These are phyloP conservation scores for Megastigmus dorsalis DNA, from an alignment of 2,888 invertebrate species.

Conservation along the genomic window DNA sequence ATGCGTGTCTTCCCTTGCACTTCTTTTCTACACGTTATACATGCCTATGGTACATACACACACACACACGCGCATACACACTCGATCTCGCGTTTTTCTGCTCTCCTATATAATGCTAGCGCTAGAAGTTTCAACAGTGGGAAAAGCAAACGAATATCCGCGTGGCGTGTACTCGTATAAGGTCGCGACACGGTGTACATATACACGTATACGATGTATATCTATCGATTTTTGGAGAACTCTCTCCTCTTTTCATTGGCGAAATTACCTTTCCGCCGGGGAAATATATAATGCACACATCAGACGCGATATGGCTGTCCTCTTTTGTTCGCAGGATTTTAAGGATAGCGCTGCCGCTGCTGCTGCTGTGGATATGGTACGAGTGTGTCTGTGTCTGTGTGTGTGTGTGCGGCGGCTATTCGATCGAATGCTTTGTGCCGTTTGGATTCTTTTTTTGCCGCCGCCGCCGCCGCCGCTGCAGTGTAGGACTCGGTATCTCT, in stretches of 20 bases:
- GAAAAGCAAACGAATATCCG: constrained; percentile 14
- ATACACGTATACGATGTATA: background rate
- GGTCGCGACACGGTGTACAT: constrained; percentile 3
- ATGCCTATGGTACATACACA: too few species aligned
- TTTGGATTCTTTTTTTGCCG: background rate
- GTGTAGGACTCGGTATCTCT: too few species aligned
- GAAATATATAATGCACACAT: constrained; percentile 7
- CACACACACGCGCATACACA: too few species aligned
- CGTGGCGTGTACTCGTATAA: too few species aligned
- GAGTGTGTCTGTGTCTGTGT: too few species aligned
- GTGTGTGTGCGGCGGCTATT: too few species aligned
- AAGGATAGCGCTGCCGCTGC: too few species aligned
- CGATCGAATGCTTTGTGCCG: background rate
- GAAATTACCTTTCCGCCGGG: constrained; percentile 35
- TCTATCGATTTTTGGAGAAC: constrained; percentile 17
- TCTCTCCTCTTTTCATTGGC: constrained; percentile 42
- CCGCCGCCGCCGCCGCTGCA: too few species aligned
- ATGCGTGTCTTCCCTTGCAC: background rate
- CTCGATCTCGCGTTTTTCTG: too few species aligned
- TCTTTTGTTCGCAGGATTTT: constrained; percentile 28
- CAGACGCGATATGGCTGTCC: background rate
- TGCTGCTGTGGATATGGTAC: too few species aligned
- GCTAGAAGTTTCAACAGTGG: background rate
- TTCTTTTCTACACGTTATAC: too few species aligned
- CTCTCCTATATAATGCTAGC: background rate